These are phyloP conservation scores for Centropus unirufus DNA, from an alignment of 2,113 vertebrate species.

Conservation along the genomic window DNA sequence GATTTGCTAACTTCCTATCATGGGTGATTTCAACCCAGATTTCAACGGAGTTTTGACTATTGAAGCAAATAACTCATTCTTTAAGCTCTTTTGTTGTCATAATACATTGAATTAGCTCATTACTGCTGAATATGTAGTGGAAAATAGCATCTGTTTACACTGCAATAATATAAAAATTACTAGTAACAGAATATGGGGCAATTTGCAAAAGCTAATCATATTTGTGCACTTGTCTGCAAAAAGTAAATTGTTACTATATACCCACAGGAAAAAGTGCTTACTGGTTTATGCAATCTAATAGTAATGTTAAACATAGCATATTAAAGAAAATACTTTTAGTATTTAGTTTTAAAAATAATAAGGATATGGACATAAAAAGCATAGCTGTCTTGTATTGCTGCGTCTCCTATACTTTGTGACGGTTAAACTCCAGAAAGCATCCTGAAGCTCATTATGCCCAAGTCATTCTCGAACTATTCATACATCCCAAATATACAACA, in stretches of 20 bases:
- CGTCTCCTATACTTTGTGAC: background rate
- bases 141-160: slow-evolving; percentile 77
- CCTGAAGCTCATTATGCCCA: background rate
- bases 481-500: background rate
- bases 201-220: slow-evolving; percentile 79
- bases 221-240: slow-evolving; percentile 76
- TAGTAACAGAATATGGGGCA: slow-evolving; percentile 74
- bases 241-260: slow-evolving; percentile 70
- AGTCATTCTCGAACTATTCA: background rate
- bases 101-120: slow-evolving; percentile 74
- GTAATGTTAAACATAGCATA: slow-evolving; percentile 12
- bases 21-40: slow-evolving; percentile 40
- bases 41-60: slow-evolving; percentile 46
- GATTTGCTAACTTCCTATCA: slow-evolving; percentile 3
- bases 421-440: background rate
- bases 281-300: slow-evolving; percentile 29
- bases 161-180: slow-evolving; percentile 79
- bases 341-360: background rate
- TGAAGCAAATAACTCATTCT: slow-evolving; percentile 53
- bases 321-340: background rate
- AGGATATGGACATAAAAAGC: background rate
- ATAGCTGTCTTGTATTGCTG: background rate
- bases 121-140: slow-evolving; percentile 66
- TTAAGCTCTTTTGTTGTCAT: slow-evolving; percentile 71
- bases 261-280: slow-evolving; percentile 48